Evolutionary conservation across 2,888 invertebrate species (phyloP).

Genomic region (Portevinia maculata): DNA sequence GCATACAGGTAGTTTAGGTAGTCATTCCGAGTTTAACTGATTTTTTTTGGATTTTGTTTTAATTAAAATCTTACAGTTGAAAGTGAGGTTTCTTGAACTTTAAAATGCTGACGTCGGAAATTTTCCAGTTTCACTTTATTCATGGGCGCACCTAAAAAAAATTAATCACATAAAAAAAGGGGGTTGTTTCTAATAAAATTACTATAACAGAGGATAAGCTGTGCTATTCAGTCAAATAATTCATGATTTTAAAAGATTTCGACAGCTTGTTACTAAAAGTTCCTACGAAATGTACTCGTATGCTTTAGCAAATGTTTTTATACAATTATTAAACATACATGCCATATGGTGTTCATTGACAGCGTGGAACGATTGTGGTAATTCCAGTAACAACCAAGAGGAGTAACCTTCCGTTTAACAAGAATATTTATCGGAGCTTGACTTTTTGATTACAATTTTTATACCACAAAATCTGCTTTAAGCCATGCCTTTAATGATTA

Average conservation of each 20-base stretch:
- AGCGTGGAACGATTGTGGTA: no score
- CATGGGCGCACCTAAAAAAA: slow-evolving; percentile 89
- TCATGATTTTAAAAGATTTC: not conserved
- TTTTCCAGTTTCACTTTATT: slow-evolving; percentile 92
- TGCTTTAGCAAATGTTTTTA: no score
- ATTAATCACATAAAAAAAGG: slow-evolving; percentile 54
- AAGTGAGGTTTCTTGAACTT: slow-evolving; percentile 91
- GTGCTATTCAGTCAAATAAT: not conserved
- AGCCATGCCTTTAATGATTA: no score
- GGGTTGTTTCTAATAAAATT: slow-evolving; percentile 36
- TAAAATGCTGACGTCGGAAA: slow-evolving; percentile 87
- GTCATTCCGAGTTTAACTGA: slow-evolving; percentile 76
- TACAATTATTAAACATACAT: no score
- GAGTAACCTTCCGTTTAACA: no score
- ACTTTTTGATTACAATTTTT: no score
- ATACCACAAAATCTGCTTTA: no score
- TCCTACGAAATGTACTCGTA: no score
- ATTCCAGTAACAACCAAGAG: no score
- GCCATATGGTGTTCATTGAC: no score
- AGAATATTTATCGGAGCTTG: no score
- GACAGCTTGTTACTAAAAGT: not conserved
- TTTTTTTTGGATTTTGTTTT: slow-evolving; percentile 62
- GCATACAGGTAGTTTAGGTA: slow-evolving; percentile 77
- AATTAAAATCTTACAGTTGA: slow-evolving; percentile 87
- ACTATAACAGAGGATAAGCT: not conserved